Percentiles rank a stretch among this genome's conserved stretches.
Evolutionary conservation across 1,140 invertebrate species (phyloP).

Genomic region (Drosophila bocqueti): DNA sequence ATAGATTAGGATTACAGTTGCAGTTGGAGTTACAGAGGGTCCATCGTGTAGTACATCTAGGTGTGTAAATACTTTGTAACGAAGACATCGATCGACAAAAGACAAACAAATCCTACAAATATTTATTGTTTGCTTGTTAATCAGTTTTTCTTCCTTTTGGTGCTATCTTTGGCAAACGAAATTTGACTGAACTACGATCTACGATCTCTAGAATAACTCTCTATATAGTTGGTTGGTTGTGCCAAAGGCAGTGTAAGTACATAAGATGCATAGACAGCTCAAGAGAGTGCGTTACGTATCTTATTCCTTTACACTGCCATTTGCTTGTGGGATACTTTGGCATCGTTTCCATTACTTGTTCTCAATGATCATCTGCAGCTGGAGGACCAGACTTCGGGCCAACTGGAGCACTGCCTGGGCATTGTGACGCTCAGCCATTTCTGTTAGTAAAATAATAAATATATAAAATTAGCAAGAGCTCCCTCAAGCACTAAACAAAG

Average conservation of each 20-base stretch:
- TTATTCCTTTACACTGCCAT: not conserved
- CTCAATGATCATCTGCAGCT: conserved; percentile 95
- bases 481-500: too few relatives aligned
- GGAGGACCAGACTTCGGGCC: conserved; percentile 93
- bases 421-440: conserved; percentile 98
- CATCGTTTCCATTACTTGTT: conserved; percentile 88
- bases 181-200: conserved; percentile 41
- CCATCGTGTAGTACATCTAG: conserved; percentile 27
- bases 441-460: conserved; percentile 85
- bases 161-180: conserved; percentile 41
- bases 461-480: too few relatives aligned
- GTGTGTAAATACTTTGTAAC: conserved; percentile 21
- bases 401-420: conserved; percentile 92
- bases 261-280: not conserved
- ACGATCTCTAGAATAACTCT: conserved; percentile 2
- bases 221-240: not conserved
- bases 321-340: not conserved
- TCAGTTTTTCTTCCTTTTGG: not conserved
- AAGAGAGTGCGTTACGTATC: not conserved
- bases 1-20: conserved; percentile 29
- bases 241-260: not conserved
- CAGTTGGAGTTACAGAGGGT: not conserved
- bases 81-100: conserved; percentile 40
- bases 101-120: conserved; percentile 11
- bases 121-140: conserved; percentile 42